Base-by-base conservation (phyloP, 2,888 invertebrate genomes). In the Epicampocera succincta region DNA sequence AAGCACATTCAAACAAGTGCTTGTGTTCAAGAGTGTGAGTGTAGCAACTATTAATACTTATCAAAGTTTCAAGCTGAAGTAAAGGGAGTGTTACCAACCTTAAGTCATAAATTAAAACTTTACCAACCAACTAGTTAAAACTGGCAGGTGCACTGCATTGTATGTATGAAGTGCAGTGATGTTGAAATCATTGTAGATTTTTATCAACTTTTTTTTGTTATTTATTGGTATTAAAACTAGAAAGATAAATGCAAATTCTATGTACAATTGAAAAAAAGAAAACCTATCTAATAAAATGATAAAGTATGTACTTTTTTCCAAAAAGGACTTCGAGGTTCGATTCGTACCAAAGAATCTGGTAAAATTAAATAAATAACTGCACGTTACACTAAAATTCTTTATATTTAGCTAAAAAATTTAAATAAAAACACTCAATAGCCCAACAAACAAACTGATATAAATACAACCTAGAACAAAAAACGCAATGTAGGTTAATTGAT, bases 81-180 rank as follows among this genome's bases (percentile, higher is more conserved):
- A 48, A 69, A 76, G 68, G 81, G 81, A 81, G 81, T 81, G 77
- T 77, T 77, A 65, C 63, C 69, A 81, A 69, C 68, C 44, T 66
- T 46, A 46, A 56, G 56, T 56, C 77, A 77, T 77, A 74, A 81
- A 81, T 81, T 81, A 63, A 33, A 42, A 74, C 65, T 78, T 72
- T 60, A 48, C 58, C 65, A 72, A 61, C 33, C 66, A 73, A 73
- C 66, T 19, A 72, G n/a, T 44, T 65, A 21, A 71, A 71, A 71
- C 58, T 58, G 77, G 65, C 77, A 77, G 71, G 77, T 77, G 77
- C 65, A 56, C 56, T 58, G 56, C 46, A 6, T 33, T 65, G 52
- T 44, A 33, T 65, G 52, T 44, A 33, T 46, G 48, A 74, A 76
- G 69, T 61, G 76, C 69, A 76, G 19, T 54, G 61, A 76, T 69